Conservation (phyloP, 2,797 vertebrate genomes). For the Phrynocephalus forsythii region DNA sequence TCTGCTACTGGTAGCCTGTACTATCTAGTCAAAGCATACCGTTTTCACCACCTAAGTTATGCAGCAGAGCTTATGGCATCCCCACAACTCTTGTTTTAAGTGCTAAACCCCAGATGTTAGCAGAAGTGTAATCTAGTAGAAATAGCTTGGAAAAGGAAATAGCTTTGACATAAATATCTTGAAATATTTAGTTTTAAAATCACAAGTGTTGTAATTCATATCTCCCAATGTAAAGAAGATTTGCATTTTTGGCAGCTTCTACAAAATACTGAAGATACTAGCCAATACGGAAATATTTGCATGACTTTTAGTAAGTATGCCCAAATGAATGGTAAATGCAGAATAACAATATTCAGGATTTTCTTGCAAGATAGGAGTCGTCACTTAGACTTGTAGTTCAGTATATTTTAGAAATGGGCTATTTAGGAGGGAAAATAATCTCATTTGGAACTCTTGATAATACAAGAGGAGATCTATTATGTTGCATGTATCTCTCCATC, state of each 20-base stretch:
- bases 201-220: constrained; percentile 9
- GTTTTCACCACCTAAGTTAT: neutral
- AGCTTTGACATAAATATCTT: neutral
- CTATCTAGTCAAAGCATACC: neutral
- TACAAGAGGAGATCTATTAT: neutral
- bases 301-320: constrained; percentile 14
- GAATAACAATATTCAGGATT: neutral
- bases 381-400: constrained; percentile 10
- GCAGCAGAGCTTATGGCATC: neutral
- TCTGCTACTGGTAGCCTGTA: neutral
- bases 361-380: constrained; percentile 9
- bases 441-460: neutral
- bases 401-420: neutral
- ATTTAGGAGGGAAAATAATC: neutral
- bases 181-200: neutral
- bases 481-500: constrained; percentile 8
- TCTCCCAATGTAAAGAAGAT: neutral
- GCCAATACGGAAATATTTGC: neutral
- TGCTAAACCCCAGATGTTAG: neutral
- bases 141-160: neutral
- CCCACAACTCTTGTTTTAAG: neutral
- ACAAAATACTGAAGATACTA: constrained; percentile 15
- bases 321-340: neutral
- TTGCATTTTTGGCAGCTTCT: neutral
- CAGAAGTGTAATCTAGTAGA: neutral